Evolutionary conservation across 2,888 invertebrate genomes (phyloP), one percentile per base, ranked within the genome.

Genomic region (Gryllus longicercus): DNA sequence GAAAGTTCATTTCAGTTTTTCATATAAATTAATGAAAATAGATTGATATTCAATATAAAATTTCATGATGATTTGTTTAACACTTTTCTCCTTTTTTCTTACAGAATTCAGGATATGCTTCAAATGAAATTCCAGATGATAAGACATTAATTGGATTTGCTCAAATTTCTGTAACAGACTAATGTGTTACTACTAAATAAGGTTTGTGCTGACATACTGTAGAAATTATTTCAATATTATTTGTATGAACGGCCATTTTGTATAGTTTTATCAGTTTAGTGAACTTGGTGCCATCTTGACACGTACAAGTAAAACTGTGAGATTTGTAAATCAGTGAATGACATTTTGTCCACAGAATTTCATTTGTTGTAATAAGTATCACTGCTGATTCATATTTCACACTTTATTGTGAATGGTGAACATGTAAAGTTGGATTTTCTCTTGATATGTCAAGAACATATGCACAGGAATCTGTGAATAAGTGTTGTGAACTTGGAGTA

Each of bases 141-240:
- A 96, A 96, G 86, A 94, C 97, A 76, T 91, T 99, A 84, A 92
- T 98, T 86, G 99, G 99, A 85, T 99, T 94, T 90, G 99, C 99
- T 87, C 98, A 99, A 90, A 94, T 99, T 87, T 97, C 97, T 85
- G 93, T 98, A 87, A 94, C 95, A 84, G 96, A 96, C 90, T 96
- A 91, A 87, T 80, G 81, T 63, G 63, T 63, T 63, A 63, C 50
- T 51, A 75, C 18, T 25, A 23, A 5, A n/a, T 21, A 16, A 50
- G 50, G 12, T n/a, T 50, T 49, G 76, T 21, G 49, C 75, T 75
- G 23, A 63, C n/a, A 1, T 63, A n/a, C 14, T 63, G 63, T 63
- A 63, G 63, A 63, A 63, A n/a, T 63, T 63, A 14, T 63, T 63
- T 63, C 16, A 63, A 38, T 63, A 12, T 63, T 4, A 18, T 16